Conservation (phyloP, 2,113 vertebrate genomes). For the Calidris pygmaea region DNA sequence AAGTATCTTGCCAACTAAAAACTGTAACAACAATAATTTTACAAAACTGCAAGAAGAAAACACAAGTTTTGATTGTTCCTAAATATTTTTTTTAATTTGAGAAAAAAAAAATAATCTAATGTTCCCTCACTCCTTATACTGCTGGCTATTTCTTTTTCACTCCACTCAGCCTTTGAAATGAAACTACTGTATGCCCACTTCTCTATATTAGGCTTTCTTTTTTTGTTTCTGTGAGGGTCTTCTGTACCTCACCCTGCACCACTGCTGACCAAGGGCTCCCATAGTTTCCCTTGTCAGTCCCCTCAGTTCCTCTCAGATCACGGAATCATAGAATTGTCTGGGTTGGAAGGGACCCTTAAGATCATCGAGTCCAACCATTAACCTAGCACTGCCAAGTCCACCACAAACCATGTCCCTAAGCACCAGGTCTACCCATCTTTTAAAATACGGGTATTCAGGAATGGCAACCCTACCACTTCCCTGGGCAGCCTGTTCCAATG, state of each 20-base stretch:
- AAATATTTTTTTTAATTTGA: not conserved
- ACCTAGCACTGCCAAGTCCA: not conserved
- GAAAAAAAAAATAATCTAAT: not conserved
- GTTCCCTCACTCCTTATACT: not conserved
- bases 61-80: not conserved
- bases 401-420: not conserved
- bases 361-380: not conserved
- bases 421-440: too few species aligned
- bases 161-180: not conserved
- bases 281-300: not conserved
- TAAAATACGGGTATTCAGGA: not conserved
- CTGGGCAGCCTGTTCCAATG: not conserved
- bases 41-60: not conserved
- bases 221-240: not conserved
- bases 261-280: too few species aligned
- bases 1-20: not conserved
- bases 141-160: not conserved
- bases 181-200: not conserved
- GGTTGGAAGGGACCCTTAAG: not conserved
- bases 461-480: not conserved
- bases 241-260: not conserved
- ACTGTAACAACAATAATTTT: not conserved
- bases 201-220: not conserved
- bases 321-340: not conserved
- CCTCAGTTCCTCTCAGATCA: not conserved